A percentile compares a stretch with the other conserved stretches of the same genome.
Conservation (phyloP, 2,113 vertebrate species). For the Eurypyga helias region DNA sequence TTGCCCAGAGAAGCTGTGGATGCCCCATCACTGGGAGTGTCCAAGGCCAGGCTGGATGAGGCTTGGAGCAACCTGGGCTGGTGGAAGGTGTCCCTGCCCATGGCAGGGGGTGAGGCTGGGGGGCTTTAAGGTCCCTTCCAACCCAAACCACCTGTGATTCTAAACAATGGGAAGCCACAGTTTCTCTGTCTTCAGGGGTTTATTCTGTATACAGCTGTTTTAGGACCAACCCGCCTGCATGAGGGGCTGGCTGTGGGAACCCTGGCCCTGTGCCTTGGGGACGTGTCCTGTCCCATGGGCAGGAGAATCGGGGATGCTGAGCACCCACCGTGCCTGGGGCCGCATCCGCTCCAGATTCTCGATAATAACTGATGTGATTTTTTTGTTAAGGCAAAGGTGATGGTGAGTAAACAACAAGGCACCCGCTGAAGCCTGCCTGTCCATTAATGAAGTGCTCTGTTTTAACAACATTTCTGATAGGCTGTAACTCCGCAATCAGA, state of each 20-base stretch:
- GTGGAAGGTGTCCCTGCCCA: too few species aligned
- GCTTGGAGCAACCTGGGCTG: too few species aligned
- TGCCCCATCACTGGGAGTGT: too few species aligned
- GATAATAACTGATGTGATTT: rapidly evolving
- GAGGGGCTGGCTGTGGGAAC: rapidly evolving
- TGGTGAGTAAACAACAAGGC: neutral
- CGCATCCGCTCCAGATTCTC: neutral
- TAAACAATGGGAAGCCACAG: neutral
- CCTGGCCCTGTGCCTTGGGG: neutral
- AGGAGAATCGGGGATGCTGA: neutral
- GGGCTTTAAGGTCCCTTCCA: too few species aligned
- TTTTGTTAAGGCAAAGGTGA: neutral
- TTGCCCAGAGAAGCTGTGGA: too few species aligned
- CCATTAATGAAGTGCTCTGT: neutral
- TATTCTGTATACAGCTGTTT: neutral
- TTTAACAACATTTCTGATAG: constrained; percentile 62
- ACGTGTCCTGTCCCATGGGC: rapidly evolving
- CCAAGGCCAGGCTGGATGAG: too few species aligned
- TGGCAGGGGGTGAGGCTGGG: too few species aligned
- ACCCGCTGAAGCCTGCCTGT: rapidly evolving
- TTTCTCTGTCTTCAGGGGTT: neutral
- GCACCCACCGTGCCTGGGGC: neutral
- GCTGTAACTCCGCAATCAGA: constrained; percentile 32
- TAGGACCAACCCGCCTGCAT: neutral
- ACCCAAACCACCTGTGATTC: too few species aligned